These are phyloP conservation scores for Cardiocondyla obscurior DNA, from an alignment of 1,140 invertebrate species.

Conservation along the genomic window DNA sequence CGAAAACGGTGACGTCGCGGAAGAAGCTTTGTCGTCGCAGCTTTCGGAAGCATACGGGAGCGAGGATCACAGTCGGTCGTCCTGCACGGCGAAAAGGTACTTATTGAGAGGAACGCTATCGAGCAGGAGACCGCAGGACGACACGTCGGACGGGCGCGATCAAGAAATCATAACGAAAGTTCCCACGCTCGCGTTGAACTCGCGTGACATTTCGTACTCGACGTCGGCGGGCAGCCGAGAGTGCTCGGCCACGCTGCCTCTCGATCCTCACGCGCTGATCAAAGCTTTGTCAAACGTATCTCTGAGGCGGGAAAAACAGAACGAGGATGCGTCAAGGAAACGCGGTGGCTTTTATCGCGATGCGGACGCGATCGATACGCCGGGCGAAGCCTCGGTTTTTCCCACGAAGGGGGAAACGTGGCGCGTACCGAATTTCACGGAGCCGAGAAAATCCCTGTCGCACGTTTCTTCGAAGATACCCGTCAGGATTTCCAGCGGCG, in stretches of 20 bases:
- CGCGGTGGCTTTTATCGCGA: background rate
- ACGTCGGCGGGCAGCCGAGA: conserved; percentile 45
- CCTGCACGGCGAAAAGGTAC: background rate
- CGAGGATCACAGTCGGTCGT: conserved; percentile 11
- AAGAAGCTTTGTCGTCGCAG: conserved; percentile 7
- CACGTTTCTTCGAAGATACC: conserved; percentile 32
- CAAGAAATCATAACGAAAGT: conserved; percentile 34
- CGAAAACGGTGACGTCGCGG: background rate
- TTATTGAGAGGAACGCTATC: background rate
- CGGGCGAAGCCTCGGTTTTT: background rate
- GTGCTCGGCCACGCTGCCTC: background rate
- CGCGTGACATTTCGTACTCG: conserved; percentile 57
- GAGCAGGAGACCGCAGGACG: background rate
- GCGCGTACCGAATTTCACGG: conserved; percentile 5
- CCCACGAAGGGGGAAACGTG: conserved; percentile 1
- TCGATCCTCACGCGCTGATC: conserved; percentile 60
- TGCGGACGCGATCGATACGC: background rate
- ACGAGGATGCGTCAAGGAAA: background rate
- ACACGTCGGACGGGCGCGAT: background rate
- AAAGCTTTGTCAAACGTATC: conserved; percentile 63
- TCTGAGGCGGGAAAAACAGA: background rate
- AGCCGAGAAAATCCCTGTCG: background rate
- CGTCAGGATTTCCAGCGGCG: conserved; percentile 1
- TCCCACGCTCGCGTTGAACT: conserved; percentile 61
- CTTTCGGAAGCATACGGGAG: conserved; percentile 6